Evolutionary conservation across 2,113 vertebrate genomes (phyloP), one percentile per base, ranked within the genome.

Genomic region (Perognathus longimembris): DNA sequence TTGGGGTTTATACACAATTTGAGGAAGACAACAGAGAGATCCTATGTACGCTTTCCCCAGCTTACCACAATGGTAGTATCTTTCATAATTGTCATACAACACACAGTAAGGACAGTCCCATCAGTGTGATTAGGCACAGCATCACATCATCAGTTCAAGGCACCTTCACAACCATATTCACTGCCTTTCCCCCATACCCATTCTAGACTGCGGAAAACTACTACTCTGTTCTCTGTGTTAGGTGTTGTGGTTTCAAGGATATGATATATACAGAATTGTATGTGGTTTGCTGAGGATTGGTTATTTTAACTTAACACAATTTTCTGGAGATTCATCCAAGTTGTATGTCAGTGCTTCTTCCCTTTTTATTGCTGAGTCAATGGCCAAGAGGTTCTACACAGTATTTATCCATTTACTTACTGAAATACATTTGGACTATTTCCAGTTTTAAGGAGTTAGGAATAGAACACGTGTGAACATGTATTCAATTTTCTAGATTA

Each of bases 241-340:
- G 21, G 38, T 87, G 86, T 94, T 73, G 18, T 87, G 78, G 73
- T 89, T 86, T 94, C 21, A 69, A 70, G 45, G 79, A 83, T 86
- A 59, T 67, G 54, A 71, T 91, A 45, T 66, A 88, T 71, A 66
- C 89, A 6, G 17, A 79, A 89, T 71, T 63, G 45, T 61, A 66
- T 8, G 50, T 54, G 50, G 8, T 15, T 15, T 10, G 50, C 50
- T 54, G 50, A 17, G 50, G 50, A 54, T 54, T 54, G 50, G 50
- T 76, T 64, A 12, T 45, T 61, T 80, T 34, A 7, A 83, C 34
- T 85, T 50, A 26, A 15, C 38, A 14, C 54, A 73, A 28, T 88
- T 82, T 36, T 42, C 73, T 84, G 42, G 36, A 84, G 74, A 92
- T 59, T 84, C 14, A 94, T 50, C n/a, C 21, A 79, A 59, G 21